A percentile compares a stretch with the other conserved stretches of the same genome.
Evolutionary conservation across 2,797 vertebrate species (phyloP).

Genomic region (Macrochelys suwanniensis): DNA sequence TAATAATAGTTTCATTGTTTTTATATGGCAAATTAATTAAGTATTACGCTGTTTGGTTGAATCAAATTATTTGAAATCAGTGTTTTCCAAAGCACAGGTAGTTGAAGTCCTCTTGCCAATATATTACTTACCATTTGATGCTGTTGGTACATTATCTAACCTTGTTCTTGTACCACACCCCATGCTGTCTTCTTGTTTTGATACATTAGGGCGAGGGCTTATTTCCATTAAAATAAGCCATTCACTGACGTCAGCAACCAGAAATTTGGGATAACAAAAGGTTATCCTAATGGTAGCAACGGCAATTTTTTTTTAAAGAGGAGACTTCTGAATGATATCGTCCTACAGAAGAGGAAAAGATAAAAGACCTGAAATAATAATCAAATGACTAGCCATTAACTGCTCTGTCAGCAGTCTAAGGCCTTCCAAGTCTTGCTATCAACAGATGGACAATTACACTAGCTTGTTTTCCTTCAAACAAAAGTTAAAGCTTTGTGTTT

Average conservation of each 20-base stretch:
- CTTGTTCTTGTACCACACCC: slow-evolving; percentile 64
- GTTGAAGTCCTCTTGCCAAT: slow-evolving; percentile 18
- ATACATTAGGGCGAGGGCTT: slow-evolving; percentile 7
- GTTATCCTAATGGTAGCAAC: slow-evolving; percentile 58
- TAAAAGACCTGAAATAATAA: slow-evolving; percentile 86
- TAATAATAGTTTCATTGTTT: background rate
- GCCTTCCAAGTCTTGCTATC: slow-evolving; percentile 74
- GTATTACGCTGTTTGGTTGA: background rate
- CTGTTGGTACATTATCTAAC: slow-evolving; percentile 27
- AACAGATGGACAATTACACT: slow-evolving; percentile 67
- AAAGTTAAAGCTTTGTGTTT: slow-evolving; percentile 55
- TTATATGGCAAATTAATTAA: background rate
- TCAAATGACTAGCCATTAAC: slow-evolving; percentile 65
- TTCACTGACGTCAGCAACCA: slow-evolving; percentile 51
- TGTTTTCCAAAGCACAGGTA: slow-evolving; percentile 55
- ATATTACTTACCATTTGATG: slow-evolving; percentile 63
- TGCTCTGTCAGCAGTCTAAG: slow-evolving; percentile 76
- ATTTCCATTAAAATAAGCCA: slow-evolving; percentile 64
- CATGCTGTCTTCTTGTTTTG: slow-evolving; percentile 68
- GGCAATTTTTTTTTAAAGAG: slow-evolving; percentile 70
- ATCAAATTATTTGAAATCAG: slow-evolving; percentile 26
- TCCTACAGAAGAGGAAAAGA: slow-evolving; percentile 84
- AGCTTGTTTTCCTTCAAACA: slow-evolving; percentile 64
- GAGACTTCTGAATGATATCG: slow-evolving; percentile 76
- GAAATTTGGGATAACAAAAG: slow-evolving; percentile 64